These are phyloP conservation scores for Lycophotia porphyrea DNA, from an alignment of 2,888 invertebrate species.

Conservation along the genomic window DNA sequence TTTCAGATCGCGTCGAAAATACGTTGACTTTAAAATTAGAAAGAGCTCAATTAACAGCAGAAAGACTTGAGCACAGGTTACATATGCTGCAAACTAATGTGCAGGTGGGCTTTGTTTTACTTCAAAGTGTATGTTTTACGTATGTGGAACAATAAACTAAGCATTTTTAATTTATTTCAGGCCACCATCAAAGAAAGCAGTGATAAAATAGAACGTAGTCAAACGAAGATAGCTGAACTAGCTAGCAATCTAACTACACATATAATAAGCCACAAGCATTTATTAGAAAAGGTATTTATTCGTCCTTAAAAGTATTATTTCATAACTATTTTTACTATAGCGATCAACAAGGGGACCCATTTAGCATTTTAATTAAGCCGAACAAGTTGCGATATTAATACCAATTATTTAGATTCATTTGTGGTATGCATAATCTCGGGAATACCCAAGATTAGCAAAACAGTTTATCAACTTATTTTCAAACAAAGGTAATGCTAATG, in stretches of 20 bases:
- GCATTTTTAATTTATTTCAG: conserved; percentile 74
- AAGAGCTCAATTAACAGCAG: conserved; percentile 87
- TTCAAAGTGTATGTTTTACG: not conserved
- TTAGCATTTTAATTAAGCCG: conserved; percentile 16
- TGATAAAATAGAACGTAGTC: conserved; percentile 83
- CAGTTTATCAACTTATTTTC: not conserved
- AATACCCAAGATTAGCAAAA: conserved; percentile 7
- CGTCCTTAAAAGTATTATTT: conserved; percentile 8
- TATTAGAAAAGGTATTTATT: conserved; percentile 84
- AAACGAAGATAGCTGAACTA: conserved; percentile 81
- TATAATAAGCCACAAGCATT: conserved; percentile 80
- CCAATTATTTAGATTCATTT: not conserved
- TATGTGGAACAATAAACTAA: not conserved
- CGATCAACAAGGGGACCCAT: not conserved
- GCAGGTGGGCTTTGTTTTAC: conserved; percentile 74
- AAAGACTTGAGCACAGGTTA: conserved; percentile 85
- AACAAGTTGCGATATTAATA: not conserved
- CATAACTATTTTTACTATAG: not conserved
- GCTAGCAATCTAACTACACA: conserved; percentile 84
- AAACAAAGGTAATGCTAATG: conserved; percentile 6
- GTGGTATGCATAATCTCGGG: not conserved
- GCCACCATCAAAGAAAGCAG: conserved; percentile 85
- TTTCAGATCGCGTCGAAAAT: conserved; percentile 87
- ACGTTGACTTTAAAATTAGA: conserved; percentile 86
- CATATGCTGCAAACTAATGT: conserved; percentile 87